A percentile compares a stretch with the other conserved stretches of the same genome.
Evolutionary conservation across 2,888 invertebrate species (phyloP).

Genomic region (Falcaria lacertinaria): DNA sequence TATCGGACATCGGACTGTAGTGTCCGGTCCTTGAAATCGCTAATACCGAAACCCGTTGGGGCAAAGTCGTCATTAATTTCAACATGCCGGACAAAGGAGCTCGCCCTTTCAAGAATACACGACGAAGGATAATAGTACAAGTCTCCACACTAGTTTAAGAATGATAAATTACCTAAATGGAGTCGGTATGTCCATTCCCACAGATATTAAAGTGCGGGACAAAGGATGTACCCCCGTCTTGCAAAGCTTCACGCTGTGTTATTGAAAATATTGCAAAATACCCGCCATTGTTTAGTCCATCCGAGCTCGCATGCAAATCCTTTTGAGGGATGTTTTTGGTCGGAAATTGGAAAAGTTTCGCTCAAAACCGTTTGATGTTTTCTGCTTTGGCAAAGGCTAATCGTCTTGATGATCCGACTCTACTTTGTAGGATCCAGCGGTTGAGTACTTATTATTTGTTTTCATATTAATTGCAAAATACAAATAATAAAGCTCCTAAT

Average conservation of each 20-base stretch:
- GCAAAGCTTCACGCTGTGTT: constrained; percentile 68
- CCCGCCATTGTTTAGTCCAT: constrained; percentile 48
- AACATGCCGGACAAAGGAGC: constrained; percentile 57
- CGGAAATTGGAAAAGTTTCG: constrained; percentile 75
- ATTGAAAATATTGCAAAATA: constrained; percentile 74
- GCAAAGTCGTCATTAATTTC: constrained; percentile 60
- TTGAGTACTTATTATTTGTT: neutral
- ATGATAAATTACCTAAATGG: constrained; percentile 78
- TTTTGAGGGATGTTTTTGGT: constrained; percentile 57
- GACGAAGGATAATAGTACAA: constrained; percentile 52
- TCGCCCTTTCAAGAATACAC: constrained; percentile 51
- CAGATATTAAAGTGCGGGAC: constrained; percentile 75
- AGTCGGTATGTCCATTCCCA: constrained; percentile 78
- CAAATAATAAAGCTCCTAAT: neutral
- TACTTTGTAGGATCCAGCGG: neutral
- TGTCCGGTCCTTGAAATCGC: constrained; percentile 35
- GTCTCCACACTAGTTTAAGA: constrained; percentile 74
- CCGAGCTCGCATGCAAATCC: constrained; percentile 64
- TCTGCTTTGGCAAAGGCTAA: constrained; percentile 49
- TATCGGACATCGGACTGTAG: constrained; percentile 52
- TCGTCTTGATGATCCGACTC: constrained; percentile 15
- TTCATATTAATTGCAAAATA: neutral
- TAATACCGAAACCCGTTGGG: constrained; percentile 60
- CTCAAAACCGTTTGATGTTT: constrained; percentile 55
- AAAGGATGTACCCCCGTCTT: constrained; percentile 62